Base-by-base conservation (phyloP, 2,888 invertebrate species). In the Embidobia sp. region DNA sequence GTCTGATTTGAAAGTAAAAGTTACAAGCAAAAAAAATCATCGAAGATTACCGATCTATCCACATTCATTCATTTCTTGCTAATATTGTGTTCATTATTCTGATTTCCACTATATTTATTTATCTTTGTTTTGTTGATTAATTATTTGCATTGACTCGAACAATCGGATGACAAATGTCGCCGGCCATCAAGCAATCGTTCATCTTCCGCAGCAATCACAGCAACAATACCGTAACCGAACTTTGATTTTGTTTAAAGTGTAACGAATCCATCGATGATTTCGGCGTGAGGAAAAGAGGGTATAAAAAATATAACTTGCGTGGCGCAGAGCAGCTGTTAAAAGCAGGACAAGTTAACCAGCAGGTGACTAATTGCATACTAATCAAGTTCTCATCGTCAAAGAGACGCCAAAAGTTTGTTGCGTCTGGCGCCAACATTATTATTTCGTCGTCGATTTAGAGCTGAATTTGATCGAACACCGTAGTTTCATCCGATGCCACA, bases 351-450 rank as follows among this genome's bases (percentile, higher is more conserved):
- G 29, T 57, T 48, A 59, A 63, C 57, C 77, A 72, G 75, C 59
- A 67, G 70, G 72, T 76, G 80, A 83, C 83, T 83, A 84, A 83
- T 85, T 84, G 79, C 76, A 77, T 78, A 66, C 75, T 86, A 85
- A 86, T 86, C 83, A 81, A 78, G 81, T 85, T 84, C 55, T 80
- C 80, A 78, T 82, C 82, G 80, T 84, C 83, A 85, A 85, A 86
- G 82, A 79, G 81, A 80, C 79, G 83, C 83, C 81, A 81, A 84
- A 85, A 85, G 82, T 82, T 86, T 79, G 81, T 85, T 84, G 81
- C 27, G 73, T 49, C 75, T 72, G 80, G 79, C 79, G 83, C 78
- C 82, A 77, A 79, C 26, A 55, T 51, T 57, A 55, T 59, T 57
- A 66, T 67, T 67, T 66, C 61, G 66, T 46, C 74, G 66, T 48